Base-by-base conservation (phyloP, 2,888 invertebrate genomes). In the Ceriagrion tenellum region DNA sequence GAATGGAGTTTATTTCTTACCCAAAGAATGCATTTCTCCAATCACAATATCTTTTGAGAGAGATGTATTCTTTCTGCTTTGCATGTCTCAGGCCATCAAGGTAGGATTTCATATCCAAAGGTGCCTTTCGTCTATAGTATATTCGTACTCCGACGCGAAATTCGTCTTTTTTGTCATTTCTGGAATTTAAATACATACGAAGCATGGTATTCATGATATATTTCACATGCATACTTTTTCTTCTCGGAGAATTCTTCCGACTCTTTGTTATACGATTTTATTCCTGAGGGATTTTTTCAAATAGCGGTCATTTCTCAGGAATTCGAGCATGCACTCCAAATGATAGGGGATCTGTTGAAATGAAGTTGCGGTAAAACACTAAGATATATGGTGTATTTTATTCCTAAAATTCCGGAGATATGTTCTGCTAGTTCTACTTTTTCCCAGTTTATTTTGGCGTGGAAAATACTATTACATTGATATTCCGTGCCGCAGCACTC, bases 31-130 rank as follows among this genome's bases (percentile, higher is more conserved):
- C 81, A 81, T 81, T 81, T 81, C 81, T 81, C 16, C 81, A 81
- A 81, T 81, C 81, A 81, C 81, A 81, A 81, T 81, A 81, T 81
- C 81, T 81, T 35, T n/a, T 81, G 81, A 81, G 35, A 81, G 81
- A 81, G 81, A 81, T 16, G 81, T 81, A 35, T 81, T 35, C 81
- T 30, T 26, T 35, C 81, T 10, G 35, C 30, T 13, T 81, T 18
- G 30, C 81, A 81, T 81, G 35, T 81, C 81, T 81, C 81, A 81
- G 18, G 16, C 81, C 16, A 35, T 81, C 30, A 35, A 81, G 81
- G 35, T 3, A 81, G 35, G 35, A 81, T 35, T 35, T 35, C 35
- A 10, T 47, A 35, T 35, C 26, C 35, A n/a, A 35, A 81, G 81
- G 35, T 81, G 81, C 81, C 81, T 81, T 16, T 30, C 81, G 81